phyloP scores from a whole-genome alignment of 1,140 invertebrate species.

The Macrobrachium nipponense region DNA sequence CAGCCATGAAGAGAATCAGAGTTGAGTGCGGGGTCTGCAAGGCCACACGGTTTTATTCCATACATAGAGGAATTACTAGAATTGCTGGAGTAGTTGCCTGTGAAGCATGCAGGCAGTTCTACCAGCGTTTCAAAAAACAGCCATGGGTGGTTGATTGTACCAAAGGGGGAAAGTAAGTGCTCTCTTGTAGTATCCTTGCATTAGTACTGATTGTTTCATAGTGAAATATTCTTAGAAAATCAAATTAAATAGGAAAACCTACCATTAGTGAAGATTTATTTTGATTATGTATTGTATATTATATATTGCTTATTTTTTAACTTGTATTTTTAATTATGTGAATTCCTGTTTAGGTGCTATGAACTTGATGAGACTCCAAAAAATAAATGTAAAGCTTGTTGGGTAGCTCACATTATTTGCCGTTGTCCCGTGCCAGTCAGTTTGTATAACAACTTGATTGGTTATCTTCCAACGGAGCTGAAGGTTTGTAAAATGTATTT shows the following conservation, averaged over 20 bases:
- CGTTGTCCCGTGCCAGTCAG: constrained; percentile 35
- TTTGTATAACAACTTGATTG: constrained; percentile 25
- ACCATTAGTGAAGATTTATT: too few species aligned
- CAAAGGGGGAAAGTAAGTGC: constrained; percentile 37
- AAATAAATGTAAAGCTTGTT: constrained; percentile 50
- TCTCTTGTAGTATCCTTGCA: too few species aligned
- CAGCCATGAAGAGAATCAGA: constrained; percentile 45
- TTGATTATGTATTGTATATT: too few species aligned
- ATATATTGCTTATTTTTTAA: too few species aligned
- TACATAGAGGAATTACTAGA: constrained; percentile 49
- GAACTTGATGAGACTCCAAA: constrained; percentile 37
- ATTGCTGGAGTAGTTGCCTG: constrained; percentile 50
- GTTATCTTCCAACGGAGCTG: constrained; percentile 40
- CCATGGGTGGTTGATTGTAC: constrained; percentile 28
- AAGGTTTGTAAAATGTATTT: constrained; percentile 13
- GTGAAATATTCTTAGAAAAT: too few species aligned
- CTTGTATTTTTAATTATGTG: too few species aligned
- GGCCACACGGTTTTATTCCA: constrained; percentile 47
- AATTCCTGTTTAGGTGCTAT: constrained; percentile 33
- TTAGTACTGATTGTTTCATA: too few species aligned
- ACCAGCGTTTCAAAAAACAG: constrained; percentile 50
- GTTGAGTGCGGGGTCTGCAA: constrained; percentile 51
- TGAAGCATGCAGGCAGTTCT: constrained; percentile 52
- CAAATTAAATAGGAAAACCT: too few species aligned
- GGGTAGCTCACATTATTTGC: constrained; percentile 38